These are phyloP conservation scores for Metallyticus violacea DNA, from an alignment of 2,888 invertebrate genomes.

Conservation along the genomic window DNA sequence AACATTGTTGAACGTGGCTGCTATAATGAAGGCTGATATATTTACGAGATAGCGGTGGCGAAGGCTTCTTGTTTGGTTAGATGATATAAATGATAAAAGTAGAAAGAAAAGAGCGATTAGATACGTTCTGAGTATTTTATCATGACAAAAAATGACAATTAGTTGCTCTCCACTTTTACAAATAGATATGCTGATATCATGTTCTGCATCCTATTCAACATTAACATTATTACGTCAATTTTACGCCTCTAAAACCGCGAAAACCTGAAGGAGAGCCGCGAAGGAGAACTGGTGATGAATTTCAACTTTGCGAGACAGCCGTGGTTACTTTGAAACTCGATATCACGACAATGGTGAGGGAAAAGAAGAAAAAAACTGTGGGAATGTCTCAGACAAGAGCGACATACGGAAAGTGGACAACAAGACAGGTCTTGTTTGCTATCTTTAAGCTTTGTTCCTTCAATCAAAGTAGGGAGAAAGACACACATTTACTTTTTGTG, in stretches of 20 bases:
- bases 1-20: no score
- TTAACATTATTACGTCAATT: not conserved
- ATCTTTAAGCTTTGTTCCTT: not conserved
- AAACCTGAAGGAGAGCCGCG: not conserved
- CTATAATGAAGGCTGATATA: no score
- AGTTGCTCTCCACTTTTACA: no score
- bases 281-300: not conserved
- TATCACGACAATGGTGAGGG: not conserved
- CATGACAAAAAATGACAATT: no score
- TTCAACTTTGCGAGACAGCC: not conserved
- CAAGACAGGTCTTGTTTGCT: not conserved
- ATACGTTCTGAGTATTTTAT: no score
- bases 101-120: no score
- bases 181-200: no score
- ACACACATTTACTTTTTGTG: not conserved
- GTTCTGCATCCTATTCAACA: not conserved
- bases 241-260: not conserved
- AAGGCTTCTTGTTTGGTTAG: no score
- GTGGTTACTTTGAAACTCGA: not conserved
- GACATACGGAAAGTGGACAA: not conserved
- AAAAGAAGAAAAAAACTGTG: not conserved
- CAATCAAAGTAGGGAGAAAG: not conserved
- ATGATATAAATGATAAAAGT: no score
- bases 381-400: not conserved
- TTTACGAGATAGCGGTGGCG: no score